These are phyloP conservation scores for Xanthia togata DNA, from an alignment of 2,888 invertebrate species.

Conservation along the genomic window DNA sequence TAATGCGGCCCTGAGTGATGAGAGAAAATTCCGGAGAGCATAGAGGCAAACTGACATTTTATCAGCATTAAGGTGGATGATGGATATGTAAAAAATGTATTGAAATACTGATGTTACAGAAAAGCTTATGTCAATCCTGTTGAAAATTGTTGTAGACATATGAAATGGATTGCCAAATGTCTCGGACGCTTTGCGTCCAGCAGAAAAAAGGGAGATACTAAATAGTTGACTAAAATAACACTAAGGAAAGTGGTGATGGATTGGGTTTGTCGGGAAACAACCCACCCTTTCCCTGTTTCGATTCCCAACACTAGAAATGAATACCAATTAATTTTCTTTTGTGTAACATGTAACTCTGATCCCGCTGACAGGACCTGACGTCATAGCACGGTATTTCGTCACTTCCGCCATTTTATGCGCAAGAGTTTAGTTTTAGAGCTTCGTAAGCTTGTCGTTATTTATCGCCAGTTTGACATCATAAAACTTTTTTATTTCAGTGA, in stretches of 20 bases:
- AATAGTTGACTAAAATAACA: not conserved
- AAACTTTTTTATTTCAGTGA: slow-evolving; percentile 51
- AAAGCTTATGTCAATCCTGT: not conserved
- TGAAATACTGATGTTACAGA: not conserved
- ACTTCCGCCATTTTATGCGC: slow-evolving; percentile 67
- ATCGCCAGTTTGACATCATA: slow-evolving; percentile 55
- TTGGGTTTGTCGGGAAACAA: not conserved
- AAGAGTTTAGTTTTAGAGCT: slow-evolving; percentile 65
- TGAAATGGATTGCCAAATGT: not conserved
- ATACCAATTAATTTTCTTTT: slow-evolving; percentile 8
- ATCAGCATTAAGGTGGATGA: not conserved
- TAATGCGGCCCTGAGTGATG: not conserved
- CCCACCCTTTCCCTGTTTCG: slow-evolving; percentile 16
- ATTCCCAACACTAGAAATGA: slow-evolving; percentile 1
- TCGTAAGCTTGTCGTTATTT: slow-evolving; percentile 58
- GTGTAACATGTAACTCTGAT: slow-evolving; percentile 1
- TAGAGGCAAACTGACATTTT: not conserved
- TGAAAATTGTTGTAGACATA: not conserved
- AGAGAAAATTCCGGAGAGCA: too few species aligned
- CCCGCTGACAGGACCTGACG: slow-evolving; percentile 51
- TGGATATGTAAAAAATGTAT: not conserved
- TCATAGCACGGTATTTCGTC: slow-evolving; percentile 60
- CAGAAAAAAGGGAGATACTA: not conserved
- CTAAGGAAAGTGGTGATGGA: not conserved
- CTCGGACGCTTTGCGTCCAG: not conserved